A percentile compares a stretch with the other conserved stretches of the same genome.
These are phyloP conservation scores for Alouatta palliata DNA, from an alignment of 2,113 vertebrate genomes.

Conservation along the genomic window DNA sequence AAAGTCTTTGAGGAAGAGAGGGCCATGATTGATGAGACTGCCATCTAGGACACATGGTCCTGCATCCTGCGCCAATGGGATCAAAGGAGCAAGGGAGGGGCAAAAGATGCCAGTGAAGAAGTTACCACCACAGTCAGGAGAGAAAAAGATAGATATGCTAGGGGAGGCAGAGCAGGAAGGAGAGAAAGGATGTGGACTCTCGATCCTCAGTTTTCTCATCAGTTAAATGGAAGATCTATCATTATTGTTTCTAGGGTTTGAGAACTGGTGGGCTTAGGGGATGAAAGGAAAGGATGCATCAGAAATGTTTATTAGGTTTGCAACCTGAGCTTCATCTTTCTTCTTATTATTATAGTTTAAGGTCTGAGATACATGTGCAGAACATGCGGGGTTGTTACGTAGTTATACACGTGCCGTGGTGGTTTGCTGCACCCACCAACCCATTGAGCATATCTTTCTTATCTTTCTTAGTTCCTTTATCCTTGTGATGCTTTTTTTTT, in stretches of 20 bases:
- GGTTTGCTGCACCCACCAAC: too few species aligned
- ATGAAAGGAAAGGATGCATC: background rate
- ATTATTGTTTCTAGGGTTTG: background rate
- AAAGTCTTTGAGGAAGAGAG: background rate
- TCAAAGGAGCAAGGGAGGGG: background rate
- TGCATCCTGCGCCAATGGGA: background rate
- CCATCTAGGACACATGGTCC: background rate
- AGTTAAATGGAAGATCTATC: background rate
- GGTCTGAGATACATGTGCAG: too few species aligned
- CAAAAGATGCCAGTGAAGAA: background rate
- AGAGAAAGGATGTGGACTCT: background rate
- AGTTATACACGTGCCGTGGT: too few species aligned
- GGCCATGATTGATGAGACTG: background rate
- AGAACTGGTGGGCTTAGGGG: background rate
- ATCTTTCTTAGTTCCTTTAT: background rate
- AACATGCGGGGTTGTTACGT: too few species aligned
- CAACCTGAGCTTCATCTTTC: background rate
- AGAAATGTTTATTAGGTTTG: background rate
- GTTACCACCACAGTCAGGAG: background rate
- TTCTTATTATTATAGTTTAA: too few species aligned
- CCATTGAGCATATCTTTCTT: background rate
- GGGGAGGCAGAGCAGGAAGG: background rate
- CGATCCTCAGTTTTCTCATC: background rate
- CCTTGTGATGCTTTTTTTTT: background rate
- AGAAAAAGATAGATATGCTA: background rate